phyloP scores from a whole-genome alignment of 2,113 vertebrate species.

The Euleptes europaea region DNA sequence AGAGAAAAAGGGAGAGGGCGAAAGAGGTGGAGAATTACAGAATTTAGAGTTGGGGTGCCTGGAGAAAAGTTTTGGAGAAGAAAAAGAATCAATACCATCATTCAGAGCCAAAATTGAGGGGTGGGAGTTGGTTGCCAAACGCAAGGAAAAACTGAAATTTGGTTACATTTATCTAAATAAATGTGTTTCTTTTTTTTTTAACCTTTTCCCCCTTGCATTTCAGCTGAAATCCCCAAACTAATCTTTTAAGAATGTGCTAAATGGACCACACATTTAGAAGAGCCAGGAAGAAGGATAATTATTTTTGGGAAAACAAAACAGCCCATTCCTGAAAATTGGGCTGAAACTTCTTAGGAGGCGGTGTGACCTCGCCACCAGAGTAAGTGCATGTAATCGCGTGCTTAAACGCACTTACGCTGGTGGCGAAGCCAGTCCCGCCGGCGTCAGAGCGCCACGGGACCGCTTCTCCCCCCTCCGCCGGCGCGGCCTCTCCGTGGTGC shows the following conservation, averaged over 20 bases:
- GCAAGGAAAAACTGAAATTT: constrained; percentile 25
- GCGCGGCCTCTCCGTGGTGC: no score
- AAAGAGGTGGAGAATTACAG: fast-evolving
- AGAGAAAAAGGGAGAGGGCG: constrained; percentile 36
- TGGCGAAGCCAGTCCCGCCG: no score
- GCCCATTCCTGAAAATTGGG: no score
- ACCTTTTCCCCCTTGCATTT: background rate
- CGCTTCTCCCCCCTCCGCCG: no score
- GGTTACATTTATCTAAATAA: constrained; percentile 13
- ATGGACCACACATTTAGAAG: background rate
- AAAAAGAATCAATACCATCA: constrained; percentile 52
- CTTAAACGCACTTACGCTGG: no score
- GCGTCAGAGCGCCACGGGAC: no score
- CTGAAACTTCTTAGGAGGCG: no score
- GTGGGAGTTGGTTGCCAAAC: constrained; percentile 34
- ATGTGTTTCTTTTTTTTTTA: no score
- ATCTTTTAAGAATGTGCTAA: background rate
- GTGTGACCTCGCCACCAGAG: no score
- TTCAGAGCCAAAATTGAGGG: constrained; percentile 19
- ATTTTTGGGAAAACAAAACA: no score
- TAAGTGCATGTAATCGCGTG: no score
- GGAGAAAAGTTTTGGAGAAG: constrained; percentile 47
- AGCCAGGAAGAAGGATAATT: no score
- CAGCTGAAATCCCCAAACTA: background rate
- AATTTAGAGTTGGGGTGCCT: fast-evolving